phyloP scores from a whole-genome alignment of 1,140 invertebrate genomes.

The Drosophila fuyamai region DNA sequence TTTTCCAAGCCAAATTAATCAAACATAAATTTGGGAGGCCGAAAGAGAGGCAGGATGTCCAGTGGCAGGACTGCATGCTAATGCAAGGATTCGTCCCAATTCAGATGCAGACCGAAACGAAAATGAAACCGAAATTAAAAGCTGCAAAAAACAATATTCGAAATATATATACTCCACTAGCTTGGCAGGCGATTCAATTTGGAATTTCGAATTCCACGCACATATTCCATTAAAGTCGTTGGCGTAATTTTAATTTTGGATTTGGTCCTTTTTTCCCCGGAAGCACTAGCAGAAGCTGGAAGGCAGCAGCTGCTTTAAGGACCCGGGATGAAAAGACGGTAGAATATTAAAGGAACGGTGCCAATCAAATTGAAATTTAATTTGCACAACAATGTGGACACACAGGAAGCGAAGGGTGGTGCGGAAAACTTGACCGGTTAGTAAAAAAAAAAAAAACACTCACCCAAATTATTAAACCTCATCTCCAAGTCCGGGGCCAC shows the following conservation, averaged over 20 bases:
- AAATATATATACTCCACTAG: slow-evolving; percentile 25
- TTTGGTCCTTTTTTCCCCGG: slow-evolving; percentile 46
- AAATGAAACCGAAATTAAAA: slow-evolving; percentile 56
- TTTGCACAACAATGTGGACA: slow-evolving; percentile 67
- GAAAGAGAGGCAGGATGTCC: neutral
- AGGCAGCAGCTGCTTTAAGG: slow-evolving; percentile 40
- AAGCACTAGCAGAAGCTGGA: slow-evolving; percentile 1
- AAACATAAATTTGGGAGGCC: slow-evolving; percentile 6
- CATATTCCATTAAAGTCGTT: slow-evolving; percentile 75
- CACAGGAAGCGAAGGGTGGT: neutral
- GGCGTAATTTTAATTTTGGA: slow-evolving; percentile 72
- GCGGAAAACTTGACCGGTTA: slow-evolving; percentile 22
- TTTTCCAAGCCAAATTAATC: neutral
- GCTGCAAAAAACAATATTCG: slow-evolving; percentile 37
- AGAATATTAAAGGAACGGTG: slow-evolving; percentile 38
- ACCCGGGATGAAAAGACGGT: neutral
- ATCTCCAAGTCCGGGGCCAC: neutral
- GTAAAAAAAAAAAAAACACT: slow-evolving; percentile 27
- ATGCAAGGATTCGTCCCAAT: slow-evolving; percentile 21
- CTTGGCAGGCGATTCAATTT: slow-evolving; percentile 27
- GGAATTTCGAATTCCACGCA: slow-evolving; percentile 62
- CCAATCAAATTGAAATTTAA: slow-evolving; percentile 81
- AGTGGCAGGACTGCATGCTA: slow-evolving; percentile 32
- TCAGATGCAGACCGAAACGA: slow-evolving; percentile 14
- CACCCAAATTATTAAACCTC: slow-evolving; percentile 66